Base-by-base conservation (phyloP, 2,113 vertebrate species). In the Cyanoderma ruficeps region DNA sequence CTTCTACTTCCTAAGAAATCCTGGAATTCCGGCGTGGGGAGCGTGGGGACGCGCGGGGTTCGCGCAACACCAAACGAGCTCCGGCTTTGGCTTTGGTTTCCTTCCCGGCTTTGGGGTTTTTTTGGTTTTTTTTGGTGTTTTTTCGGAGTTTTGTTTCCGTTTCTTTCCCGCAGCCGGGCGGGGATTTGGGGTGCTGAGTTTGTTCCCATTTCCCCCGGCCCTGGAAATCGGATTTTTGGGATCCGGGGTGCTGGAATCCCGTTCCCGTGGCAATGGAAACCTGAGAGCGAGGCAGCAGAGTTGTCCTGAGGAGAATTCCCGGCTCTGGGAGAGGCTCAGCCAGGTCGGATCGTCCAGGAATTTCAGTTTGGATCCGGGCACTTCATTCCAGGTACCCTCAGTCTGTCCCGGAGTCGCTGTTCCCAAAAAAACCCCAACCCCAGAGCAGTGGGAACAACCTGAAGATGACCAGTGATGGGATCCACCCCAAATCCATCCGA, bases 381-480 rank as follows among this genome's bases (percentile, higher is more conserved):
- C 39, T 49, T 46, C 2, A 1, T 11, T 16, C 81, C 59, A 6
- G 49, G 20, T 1, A 1, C 37, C 55, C 41, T 19, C 7, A 11
- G 69, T 8, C 30, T 1, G 1, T 37, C 2, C 72, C 17, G 31
- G 60, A 82, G 72, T 7, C 0, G 0, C 12, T 81, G 85, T 25
- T 15, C 11, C 55, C 52, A 25, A 52, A 53, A 55, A 4, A 23
- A 8, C 9, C 46, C 46, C 46, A 16, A 11, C 7, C 9, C 42
- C 15, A 23, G 13, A 31, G 0, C 0, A 1, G 4, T 19, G 47
- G 64, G 60, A 81, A 53, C 53, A 15, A 15, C 31, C 23, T 23
- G 41, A 3, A 0, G 6, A 6, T 1, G n/a, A 12, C 1, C 74
- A 20, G 15, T 0, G 2, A 1, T 57, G 27, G 20, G 37, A 41